Base-by-base conservation (phyloP, 2,113 vertebrate genomes). In the Myiopsitta monachus region DNA sequence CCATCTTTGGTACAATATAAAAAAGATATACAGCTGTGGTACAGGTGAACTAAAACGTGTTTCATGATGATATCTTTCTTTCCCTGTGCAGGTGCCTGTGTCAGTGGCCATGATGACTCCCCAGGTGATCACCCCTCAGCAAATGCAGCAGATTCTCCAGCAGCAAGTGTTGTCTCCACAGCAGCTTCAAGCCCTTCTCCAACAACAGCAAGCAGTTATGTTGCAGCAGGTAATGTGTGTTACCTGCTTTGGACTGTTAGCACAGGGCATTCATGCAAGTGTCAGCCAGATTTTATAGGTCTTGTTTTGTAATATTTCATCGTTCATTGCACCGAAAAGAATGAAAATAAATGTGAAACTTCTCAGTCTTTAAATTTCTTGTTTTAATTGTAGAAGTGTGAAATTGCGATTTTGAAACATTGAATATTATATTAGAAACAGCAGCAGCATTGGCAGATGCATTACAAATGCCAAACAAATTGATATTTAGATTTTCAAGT, bases 61-160 rank as follows among this genome's bases (percentile, higher is more conserved):
- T 82, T 95, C 74, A 89, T 6, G 19, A 63, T 94, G 74, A 94
- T 76, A 59, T 30, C 83, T 84, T 95, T 94, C 69, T 95, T 78
- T 95, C 86, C 87, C 43, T 81, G 88, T 95, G 76, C 98, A 99
- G 99, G 99, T 99, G 97, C 99, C 99, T 97, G 99, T 99, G 98
- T 99, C 99, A 73, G 99, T 99, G 99, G 99, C 99, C 99, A 99
- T 99, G 99, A 99, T 99, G 99, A 99, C 99, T 98, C 99, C 99
- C 98, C 99, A 99, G 98, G 99, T 99, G 98, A 99, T 99, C 98
- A 99, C 99, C 94, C 99, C 99, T 92, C 99, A 99, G 98, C 99
- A 99, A 98, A 99, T 99, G 99, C 99, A 99, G 98, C 99, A 99
- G 97, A 99, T 99, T 96, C 99, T 99, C 87, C 99, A 99, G 97